Percentiles rank a stretch among this genome's conserved stretches.
These are phyloP conservation scores for Brienomyrus longianalis DNA, from an alignment of 2,113 vertebrate species.

Conservation along the genomic window DNA sequence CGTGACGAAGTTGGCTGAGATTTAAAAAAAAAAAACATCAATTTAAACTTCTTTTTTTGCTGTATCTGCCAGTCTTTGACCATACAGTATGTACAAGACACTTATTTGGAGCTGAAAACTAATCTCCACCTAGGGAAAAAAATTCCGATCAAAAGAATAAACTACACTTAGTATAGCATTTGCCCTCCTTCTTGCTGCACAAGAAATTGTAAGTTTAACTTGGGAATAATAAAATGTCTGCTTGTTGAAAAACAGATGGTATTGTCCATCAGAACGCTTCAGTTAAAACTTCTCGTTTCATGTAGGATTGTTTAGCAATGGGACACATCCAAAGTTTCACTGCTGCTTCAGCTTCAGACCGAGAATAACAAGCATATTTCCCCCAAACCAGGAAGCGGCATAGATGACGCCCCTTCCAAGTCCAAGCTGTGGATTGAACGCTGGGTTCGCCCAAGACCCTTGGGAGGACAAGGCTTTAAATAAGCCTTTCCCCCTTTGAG, in stretches of 20 bases:
- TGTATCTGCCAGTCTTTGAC: background rate
- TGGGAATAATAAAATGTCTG: background rate
- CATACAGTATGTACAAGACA: background rate
- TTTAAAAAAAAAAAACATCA: too few relatives aligned
- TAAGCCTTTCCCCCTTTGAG: conserved; percentile 21
- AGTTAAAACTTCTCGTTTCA: background rate
- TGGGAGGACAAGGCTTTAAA: conserved; percentile 27
- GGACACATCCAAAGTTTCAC: background rate
- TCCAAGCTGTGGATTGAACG: background rate
- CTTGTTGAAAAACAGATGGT: background rate
- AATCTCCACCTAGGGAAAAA: background rate
- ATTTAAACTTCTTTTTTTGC: background rate
- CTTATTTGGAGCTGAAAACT: background rate
- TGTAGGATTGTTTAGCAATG: background rate
- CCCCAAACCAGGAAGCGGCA: background rate
- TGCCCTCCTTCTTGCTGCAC: background rate
- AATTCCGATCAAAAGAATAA: conserved; percentile 14
- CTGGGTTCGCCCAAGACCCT: background rate
- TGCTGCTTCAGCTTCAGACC: background rate
- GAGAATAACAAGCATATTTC: background rate
- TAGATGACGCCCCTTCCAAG: background rate
- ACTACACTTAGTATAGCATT: background rate
- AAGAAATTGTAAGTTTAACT: background rate
- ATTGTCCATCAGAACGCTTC: background rate
- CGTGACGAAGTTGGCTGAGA: background rate